phyloP scores from a whole-genome alignment of 1,140 invertebrate species.

The Drosophila teissieri region DNA sequence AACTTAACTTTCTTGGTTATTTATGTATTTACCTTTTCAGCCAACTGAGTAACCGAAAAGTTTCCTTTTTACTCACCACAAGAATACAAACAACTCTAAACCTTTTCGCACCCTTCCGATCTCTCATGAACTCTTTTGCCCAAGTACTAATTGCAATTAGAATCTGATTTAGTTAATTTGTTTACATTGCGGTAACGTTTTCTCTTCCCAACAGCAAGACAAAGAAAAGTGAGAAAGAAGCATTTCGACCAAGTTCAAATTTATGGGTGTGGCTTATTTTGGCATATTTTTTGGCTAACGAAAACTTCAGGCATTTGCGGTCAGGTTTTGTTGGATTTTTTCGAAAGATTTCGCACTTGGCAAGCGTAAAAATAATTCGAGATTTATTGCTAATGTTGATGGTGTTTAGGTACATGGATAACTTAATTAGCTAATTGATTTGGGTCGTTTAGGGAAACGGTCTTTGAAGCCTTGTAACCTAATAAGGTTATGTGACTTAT shows the following conservation, averaged over 20 bases:
- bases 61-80: conserved; percentile 46
- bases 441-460: background rate
- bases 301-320: conserved; percentile 70
- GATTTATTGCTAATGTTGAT: conserved; percentile 44
- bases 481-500: no score
- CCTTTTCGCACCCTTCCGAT: conserved; percentile 7
- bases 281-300: conserved; percentile 68
- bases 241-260: conserved; percentile 58
- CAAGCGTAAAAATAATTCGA: conserved; percentile 51
- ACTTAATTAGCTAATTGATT: conserved; percentile 58
- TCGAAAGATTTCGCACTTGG: conserved; percentile 30
- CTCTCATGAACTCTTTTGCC: conserved; percentile 28
- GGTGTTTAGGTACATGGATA: conserved; percentile 13
- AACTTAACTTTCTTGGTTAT: conserved; percentile 28
- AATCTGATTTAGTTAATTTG: conserved; percentile 77
- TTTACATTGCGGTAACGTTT: conserved; percentile 64
- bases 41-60: conserved; percentile 27
- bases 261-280: conserved; percentile 69
- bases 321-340: conserved; percentile 36
- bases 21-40: conserved; percentile 57
- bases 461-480: no score
- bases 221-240: conserved; percentile 18
- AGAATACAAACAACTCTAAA: conserved; percentile 58
- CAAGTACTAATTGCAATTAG: conserved; percentile 68
- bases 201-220: background rate